Evolutionary conservation across 1,140 invertebrate genomes (phyloP).

Genomic region (Diplogasteroides magnus): DNA sequence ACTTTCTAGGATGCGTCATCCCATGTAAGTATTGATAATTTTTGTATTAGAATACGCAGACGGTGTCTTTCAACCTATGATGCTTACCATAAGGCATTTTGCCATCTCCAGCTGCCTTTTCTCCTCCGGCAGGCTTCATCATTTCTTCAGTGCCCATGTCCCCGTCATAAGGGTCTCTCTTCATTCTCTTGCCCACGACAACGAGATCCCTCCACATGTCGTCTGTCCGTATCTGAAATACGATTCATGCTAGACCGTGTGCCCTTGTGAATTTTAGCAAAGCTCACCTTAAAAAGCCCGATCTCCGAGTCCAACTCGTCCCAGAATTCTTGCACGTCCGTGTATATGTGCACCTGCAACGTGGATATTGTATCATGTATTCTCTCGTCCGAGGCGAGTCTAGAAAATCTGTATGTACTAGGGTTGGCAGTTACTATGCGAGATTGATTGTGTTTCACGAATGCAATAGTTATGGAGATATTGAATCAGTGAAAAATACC

Average conservation of each 20-base stretch:
- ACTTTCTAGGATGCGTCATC: not conserved
- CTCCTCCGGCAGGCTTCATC: not conserved
- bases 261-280: not conserved
- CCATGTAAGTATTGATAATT: no score
- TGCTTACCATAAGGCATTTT: not conserved
- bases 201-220: slow-evolving; percentile 50
- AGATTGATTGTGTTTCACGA: no score
- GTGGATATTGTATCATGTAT: no score
- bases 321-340: slow-evolving; percentile 46
- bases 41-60: no score
- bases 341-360: slow-evolving; percentile 39
- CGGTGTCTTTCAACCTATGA: no score
- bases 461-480: no score
- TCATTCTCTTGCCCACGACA: slow-evolving; percentile 5
- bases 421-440: no score
- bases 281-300: slow-evolving; percentile 31
- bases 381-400: no score
- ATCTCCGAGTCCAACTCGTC: slow-evolving; percentile 49
- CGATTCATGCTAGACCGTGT: not conserved
- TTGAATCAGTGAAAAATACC: no score
- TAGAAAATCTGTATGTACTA: no score
- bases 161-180: not conserved
- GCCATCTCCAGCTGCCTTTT: not conserved
- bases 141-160: not conserved
- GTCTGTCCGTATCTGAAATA: slow-evolving; percentile 40